phyloP scores from a whole-genome alignment of 2,113 vertebrate species.

The Bettongia penicillata region DNA sequence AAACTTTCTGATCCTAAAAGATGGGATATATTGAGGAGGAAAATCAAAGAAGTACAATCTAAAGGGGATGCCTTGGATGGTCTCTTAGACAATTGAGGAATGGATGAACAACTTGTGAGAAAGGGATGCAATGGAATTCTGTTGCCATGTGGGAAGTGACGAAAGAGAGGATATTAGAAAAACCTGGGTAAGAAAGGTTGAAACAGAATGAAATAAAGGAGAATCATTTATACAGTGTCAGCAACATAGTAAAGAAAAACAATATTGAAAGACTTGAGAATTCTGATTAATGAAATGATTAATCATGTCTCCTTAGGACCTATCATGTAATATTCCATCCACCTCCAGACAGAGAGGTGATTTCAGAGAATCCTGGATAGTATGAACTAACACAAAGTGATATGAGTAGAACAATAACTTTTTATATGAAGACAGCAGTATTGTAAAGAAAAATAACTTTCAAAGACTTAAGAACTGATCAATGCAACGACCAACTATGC shows the following conservation, averaged over 20 bases:
- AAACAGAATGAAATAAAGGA: background rate
- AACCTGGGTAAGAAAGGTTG: background rate
- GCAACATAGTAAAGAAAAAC: background rate
- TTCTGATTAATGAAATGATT: no score
- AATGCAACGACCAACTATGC: background rate
- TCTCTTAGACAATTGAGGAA: background rate
- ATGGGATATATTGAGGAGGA: background rate
- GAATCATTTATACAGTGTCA: background rate
- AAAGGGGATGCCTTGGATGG: background rate
- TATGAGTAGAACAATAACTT: background rate
- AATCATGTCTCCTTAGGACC: background rate
- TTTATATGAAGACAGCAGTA: background rate
- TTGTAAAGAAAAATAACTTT: background rate
- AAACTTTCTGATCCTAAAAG: background rate
- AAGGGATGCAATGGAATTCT: background rate
- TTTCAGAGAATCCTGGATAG: background rate
- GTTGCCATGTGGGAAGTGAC: background rate
- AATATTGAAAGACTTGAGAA: background rate
- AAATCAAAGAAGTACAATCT: background rate
- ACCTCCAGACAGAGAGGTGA: background rate
- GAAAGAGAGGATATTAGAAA: background rate
- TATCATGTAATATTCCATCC: background rate
- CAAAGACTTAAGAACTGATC: background rate
- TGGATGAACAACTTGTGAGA: background rate
- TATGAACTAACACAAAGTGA: background rate